phyloP scores from a whole-genome alignment of 2,113 vertebrate genomes.

The Gymnobelideus leadbeateri region DNA sequence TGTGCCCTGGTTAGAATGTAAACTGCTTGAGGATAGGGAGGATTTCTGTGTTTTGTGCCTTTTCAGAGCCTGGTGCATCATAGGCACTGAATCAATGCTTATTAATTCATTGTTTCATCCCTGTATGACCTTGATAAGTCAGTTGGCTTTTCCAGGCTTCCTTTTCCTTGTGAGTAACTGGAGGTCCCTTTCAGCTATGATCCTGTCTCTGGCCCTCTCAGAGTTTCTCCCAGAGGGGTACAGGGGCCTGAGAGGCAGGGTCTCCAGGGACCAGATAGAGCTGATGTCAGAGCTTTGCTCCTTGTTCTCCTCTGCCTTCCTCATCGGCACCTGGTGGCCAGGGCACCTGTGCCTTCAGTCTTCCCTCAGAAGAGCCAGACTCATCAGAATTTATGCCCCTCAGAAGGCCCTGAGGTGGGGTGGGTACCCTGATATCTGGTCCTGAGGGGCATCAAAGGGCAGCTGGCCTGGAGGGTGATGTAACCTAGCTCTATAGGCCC shows the following conservation, averaged over 20 bases:
- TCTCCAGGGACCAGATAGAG: neutral
- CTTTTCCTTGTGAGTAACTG: neutral
- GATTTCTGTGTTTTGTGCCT: neutral
- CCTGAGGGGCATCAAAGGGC: neutral
- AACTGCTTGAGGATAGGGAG: neutral
- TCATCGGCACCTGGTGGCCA: too few relatives aligned
- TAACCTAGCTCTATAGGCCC: neutral
- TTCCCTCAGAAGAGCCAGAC: neutral
- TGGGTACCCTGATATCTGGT: too few relatives aligned
- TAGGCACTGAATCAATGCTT: neutral
- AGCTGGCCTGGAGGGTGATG: neutral
- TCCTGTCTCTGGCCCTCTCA: neutral
- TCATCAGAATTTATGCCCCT: neutral
- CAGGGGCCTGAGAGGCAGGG: neutral
- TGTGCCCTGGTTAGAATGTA: neutral
- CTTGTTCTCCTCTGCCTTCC: neutral
- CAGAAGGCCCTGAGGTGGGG: neutral
- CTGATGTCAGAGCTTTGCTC: too few relatives aligned
- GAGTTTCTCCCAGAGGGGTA: too few relatives aligned
- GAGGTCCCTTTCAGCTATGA: neutral
- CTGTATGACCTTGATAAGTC: neutral
- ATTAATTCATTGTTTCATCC: neutral
- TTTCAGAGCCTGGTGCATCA: neutral
- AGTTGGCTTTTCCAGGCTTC: neutral
- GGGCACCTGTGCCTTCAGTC: neutral